Evolutionary conservation across 2,888 invertebrate genomes (phyloP), one percentile per base, ranked within the genome.

Genomic region (Strigamia maritima): DNA sequence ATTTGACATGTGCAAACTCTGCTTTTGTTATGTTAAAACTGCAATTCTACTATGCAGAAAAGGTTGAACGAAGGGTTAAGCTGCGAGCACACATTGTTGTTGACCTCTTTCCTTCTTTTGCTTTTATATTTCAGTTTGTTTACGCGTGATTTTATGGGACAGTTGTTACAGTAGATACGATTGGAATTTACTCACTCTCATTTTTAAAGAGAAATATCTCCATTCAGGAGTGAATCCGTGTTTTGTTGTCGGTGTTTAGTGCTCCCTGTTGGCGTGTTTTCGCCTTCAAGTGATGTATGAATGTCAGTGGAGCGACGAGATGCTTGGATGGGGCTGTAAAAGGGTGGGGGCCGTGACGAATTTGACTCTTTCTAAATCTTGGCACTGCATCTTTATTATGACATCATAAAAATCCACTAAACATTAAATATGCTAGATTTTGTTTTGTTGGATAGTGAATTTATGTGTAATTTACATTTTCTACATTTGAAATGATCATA

Each of bases 191-290:
- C 44, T 60, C 60, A 19, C 60, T 24, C 22, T 3, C 60, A 24
- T 60, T 24, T 60, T 60, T 19, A 60, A 60, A 60, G 19, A 22
- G 60, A 60, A 19, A 22, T 60, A 24, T 60, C 60, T 60, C 60
- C 60, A 60, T 60, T 60, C 24, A 19, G 24, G 19, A 60, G 24
- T 24, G 60, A 24, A 60, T 44, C n/a, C n/a, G 44, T 24, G 60
- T 60, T 60, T 60, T 19, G 60, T 44, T 44, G 24, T 24, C 60
- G 12, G 60, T 60, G 24, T 60, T 60, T 60, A 60, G 60, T 60
- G 60, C 22, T 60, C 60, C 60, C 60, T 60, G 19, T 24, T 24
- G 60, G 24, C 60, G 60, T 60, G 60, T 60, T 60, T 60, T 60
- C 60, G 24, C 24, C 60, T 19, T 60, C 60, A 60, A 22, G 60